phyloP scores from a whole-genome alignment of 2,113 vertebrate species.

The Anoplopoma fimbria region DNA sequence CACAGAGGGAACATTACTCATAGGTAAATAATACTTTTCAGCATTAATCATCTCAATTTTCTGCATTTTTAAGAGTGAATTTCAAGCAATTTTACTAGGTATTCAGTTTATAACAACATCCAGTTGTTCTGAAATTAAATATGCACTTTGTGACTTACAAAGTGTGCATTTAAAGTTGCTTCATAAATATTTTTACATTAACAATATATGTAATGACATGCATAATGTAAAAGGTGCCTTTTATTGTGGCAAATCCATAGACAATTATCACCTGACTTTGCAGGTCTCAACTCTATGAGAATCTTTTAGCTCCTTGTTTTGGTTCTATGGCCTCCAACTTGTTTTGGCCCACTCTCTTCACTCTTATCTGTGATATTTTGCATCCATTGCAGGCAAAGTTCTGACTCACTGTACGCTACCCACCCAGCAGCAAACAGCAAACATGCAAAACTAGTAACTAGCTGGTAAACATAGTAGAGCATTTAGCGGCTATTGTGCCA shows the following conservation, averaged over 20 bases:
- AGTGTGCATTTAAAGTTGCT: background rate
- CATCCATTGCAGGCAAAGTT: background rate
- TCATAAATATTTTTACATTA: background rate
- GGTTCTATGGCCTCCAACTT: background rate
- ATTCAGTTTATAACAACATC: background rate
- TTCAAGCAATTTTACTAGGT: background rate
- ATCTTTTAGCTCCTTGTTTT: background rate
- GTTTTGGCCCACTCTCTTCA: background rate
- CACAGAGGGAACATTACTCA: slow-evolving; percentile 18
- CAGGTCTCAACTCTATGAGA: background rate
- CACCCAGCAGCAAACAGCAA: background rate
- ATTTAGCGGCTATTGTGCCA: background rate
- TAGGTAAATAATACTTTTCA: slow-evolving; percentile 3
- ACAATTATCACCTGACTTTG: background rate
- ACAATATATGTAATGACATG: background rate
- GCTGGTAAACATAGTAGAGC: background rate
- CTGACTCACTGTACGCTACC: background rate
- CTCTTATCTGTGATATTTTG: background rate
- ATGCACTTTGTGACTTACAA: background rate
- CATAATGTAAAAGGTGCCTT: background rate
- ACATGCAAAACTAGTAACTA: background rate
- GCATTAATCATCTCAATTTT: slow-evolving; percentile 8
- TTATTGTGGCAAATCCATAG: background rate
- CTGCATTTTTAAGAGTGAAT: background rate
- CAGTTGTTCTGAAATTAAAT: background rate